Evolutionary conservation across 2,113 vertebrate genomes (phyloP).

Genomic region (Pteropus alecto): DNA sequence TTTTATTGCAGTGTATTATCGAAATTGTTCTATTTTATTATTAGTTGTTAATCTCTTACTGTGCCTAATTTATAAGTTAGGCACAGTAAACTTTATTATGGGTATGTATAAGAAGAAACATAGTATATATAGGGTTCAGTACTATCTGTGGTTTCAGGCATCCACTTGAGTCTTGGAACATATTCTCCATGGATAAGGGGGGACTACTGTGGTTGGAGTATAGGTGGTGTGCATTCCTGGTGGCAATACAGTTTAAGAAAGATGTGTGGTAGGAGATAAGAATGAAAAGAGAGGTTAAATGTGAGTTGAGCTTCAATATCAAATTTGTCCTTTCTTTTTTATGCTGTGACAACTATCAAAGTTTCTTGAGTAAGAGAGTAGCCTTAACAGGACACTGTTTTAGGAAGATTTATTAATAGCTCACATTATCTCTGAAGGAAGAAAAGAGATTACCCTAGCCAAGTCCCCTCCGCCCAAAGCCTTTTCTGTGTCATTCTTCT

Average conservation of each 20-base stretch:
- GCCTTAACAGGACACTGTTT: background rate
- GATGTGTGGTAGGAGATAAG: background rate
- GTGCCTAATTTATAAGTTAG: background rate
- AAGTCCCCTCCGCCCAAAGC: background rate
- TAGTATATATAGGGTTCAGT: background rate
- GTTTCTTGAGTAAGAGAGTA: background rate
- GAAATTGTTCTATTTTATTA: background rate
- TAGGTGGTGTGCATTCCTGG: background rate
- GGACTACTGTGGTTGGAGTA: background rate
- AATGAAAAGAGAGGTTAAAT: background rate
- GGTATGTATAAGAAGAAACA: background rate
- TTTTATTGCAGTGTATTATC: background rate
- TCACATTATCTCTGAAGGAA: background rate
- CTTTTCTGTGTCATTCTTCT: background rate
- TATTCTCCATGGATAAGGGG: background rate
- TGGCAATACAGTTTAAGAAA: constrained; percentile 7
- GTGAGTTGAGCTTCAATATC: background rate
- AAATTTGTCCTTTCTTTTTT: constrained; percentile 7
- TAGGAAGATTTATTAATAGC: background rate
- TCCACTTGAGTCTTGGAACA: background rate
- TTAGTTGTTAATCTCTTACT: background rate
- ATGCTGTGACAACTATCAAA: background rate
- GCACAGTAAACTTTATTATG: background rate
- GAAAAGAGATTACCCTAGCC: background rate
- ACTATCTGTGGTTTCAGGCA: background rate